These are phyloP conservation scores for Nothoprocta pentlandii DNA, from an alignment of 2,113 vertebrate species.

Conservation along the genomic window DNA sequence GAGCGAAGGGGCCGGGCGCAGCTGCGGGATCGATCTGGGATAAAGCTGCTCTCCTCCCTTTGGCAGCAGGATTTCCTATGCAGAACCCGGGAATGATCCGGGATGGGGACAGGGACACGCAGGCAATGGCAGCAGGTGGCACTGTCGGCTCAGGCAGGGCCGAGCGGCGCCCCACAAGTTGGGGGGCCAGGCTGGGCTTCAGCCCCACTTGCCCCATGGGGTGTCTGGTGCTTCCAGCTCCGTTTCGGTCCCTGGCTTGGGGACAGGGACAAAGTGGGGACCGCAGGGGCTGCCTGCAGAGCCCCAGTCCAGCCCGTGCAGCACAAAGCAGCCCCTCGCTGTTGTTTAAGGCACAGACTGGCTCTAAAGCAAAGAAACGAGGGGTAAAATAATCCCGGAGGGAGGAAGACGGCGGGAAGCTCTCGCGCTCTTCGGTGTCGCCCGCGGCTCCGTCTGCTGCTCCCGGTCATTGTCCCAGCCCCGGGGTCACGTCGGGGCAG, in stretches of 20 bases:
- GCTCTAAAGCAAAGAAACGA: not conserved
- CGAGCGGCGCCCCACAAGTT: accelerated
- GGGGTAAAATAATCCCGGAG: not conserved
- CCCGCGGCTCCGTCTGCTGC: conserved; percentile 4
- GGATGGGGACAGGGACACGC: not conserved
- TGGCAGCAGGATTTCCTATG: not conserved
- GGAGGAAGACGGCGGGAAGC: not conserved
- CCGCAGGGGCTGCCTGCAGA: accelerated
- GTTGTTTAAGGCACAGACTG: accelerated
- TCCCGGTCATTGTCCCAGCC: conserved; percentile 49
- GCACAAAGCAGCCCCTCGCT: accelerated
- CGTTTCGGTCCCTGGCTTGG: too few relatives aligned
- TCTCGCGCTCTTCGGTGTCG: not conserved
- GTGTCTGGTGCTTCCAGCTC: not conserved
- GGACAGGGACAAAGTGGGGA: not conserved
- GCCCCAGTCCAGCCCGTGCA: not conserved
- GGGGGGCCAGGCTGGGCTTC: not conserved
- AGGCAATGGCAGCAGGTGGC: conserved; percentile 60
- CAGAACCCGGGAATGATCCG: too few relatives aligned
- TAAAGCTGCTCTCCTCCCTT: not conserved
- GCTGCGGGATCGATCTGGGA: accelerated
- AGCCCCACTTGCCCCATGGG: not conserved
- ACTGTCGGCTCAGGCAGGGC: conserved; percentile 31
- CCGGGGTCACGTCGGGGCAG: conserved; percentile 87
- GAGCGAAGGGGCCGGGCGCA: accelerated